Conservation (phyloP, 2,113 vertebrate species). For the Xiphorhynchus elegans region DNA sequence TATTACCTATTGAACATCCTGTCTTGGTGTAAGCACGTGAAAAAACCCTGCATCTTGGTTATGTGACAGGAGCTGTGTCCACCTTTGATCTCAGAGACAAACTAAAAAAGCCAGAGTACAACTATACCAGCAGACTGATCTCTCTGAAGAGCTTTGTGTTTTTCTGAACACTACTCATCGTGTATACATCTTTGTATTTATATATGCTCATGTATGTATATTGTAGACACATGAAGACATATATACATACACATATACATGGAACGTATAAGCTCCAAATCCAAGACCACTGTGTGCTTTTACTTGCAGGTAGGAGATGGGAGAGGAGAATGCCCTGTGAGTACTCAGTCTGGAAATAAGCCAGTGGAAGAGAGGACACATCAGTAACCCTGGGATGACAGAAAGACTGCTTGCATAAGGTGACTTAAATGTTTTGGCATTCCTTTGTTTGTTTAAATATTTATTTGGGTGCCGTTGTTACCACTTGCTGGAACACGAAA, state of each 20-base stretch:
- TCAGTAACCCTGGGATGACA: not conserved
- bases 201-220: not conserved
- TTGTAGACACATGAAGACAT: not conserved
- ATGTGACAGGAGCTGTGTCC: not conserved
- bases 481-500: not conserved
- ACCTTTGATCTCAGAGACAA: not conserved
- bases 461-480: not conserved
- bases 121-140: rapidly evolving
- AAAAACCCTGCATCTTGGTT: not conserved
- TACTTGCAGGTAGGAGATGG: not conserved
- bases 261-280: not conserved
- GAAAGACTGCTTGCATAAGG: not conserved
- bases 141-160: not conserved
- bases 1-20: not conserved
- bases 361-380: not conserved
- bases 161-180: not conserved
- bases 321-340: not conserved
- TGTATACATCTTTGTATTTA: not conserved
- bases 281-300: not conserved
- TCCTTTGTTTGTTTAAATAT: not conserved
- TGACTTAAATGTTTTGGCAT: not conserved
- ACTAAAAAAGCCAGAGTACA: not conserved
- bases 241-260: rapidly evolving
- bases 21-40: not conserved
- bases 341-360: not conserved